Evolutionary conservation across 1,140 invertebrate species (phyloP).

Genomic region (Harpegnathos saltator): DNA sequence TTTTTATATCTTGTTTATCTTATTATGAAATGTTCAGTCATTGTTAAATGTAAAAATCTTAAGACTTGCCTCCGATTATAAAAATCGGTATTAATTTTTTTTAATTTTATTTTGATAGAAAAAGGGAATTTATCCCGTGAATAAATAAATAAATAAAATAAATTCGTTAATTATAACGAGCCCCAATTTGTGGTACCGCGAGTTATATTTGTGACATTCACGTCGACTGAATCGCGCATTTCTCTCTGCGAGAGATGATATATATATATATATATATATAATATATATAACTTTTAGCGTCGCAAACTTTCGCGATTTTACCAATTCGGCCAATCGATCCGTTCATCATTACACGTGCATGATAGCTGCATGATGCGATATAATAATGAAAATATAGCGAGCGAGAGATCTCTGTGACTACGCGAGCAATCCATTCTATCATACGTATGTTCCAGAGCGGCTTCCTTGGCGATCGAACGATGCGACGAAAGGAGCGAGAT

Average conservation of each 20-base stretch:
- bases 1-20: no score
- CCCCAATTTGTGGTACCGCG: slow-evolving; percentile 29
- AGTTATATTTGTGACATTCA: slow-evolving; percentile 37
- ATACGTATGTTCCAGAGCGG: neutral
- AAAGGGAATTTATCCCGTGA: no score
- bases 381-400: slow-evolving; percentile 1
- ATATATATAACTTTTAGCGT: neutral
- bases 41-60: no score
- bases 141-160: no score
- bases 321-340: neutral
- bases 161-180: slow-evolving; percentile 54
- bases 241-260: slow-evolving; percentile 7
- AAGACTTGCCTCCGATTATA: no score
- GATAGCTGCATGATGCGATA: slow-evolving; percentile 1
- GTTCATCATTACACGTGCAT: slow-evolving; percentile 4
- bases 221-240: slow-evolving; percentile 29
- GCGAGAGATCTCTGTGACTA: no score
- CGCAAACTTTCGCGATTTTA: neutral
- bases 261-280: no score
- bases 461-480: neutral
- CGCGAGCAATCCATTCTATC: slow-evolving; percentile 17
- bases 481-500: slow-evolving; percentile 12
- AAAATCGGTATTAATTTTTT: no score
- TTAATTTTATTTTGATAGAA: no score
- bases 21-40: no score